Evolutionary conservation across 2,797 vertebrate species (phyloP).

Genomic region (Hydrophis major): DNA sequence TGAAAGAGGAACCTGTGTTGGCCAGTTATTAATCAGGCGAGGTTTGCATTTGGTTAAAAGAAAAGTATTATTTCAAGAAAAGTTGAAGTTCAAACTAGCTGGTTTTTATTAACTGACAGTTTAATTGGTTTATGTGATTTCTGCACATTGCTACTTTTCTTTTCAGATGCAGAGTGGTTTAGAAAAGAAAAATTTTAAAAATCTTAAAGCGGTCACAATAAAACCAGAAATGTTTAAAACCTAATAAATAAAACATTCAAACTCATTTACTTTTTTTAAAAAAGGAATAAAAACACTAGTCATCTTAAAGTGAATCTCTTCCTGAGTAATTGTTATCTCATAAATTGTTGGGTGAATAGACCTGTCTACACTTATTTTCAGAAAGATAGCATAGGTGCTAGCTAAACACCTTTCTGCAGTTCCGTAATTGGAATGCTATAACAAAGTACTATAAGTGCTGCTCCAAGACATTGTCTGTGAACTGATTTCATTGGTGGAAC

Average conservation of each 20-base stretch:
- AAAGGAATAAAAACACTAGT: neutral
- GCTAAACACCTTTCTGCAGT: neutral
- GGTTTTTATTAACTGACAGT: neutral
- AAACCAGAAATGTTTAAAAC: neutral
- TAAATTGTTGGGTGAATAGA: neutral
- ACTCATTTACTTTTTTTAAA: neutral
- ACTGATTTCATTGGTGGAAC: neutral
- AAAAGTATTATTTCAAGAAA: neutral
- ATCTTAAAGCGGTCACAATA: neutral
- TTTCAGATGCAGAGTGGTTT: neutral
- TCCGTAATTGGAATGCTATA: neutral
- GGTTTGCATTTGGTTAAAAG: neutral
- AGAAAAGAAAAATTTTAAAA: neutral
- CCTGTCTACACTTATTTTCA: neutral
- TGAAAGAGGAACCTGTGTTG: neutral
- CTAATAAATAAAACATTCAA: neutral
- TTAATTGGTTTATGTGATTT: neutral
- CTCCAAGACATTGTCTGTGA: neutral
- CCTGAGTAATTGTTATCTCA: neutral
- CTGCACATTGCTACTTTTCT: neutral
- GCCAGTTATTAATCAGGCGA: no score
- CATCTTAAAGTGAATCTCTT: neutral
- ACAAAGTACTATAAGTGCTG: neutral
- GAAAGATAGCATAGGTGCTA: neutral
- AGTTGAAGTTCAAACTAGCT: neutral